These are phyloP conservation scores for Polyodon spathula DNA, from an alignment of 2,113 vertebrate genomes.

Conservation along the genomic window DNA sequence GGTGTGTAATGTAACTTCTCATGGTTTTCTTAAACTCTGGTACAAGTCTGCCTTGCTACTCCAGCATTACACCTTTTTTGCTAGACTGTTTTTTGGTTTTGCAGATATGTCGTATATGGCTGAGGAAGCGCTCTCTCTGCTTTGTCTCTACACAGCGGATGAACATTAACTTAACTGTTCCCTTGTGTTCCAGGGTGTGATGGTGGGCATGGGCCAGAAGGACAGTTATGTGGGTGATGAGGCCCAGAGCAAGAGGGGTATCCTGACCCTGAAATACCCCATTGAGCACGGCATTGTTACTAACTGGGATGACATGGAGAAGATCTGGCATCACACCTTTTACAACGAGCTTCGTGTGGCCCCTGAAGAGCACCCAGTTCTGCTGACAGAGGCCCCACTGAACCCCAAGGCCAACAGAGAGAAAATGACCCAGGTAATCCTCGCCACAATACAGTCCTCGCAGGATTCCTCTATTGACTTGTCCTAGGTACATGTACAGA, in stretches of 20 bases:
- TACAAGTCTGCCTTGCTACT: too few species aligned
- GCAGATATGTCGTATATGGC: too few species aligned
- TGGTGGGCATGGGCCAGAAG: conserved; percentile 73
- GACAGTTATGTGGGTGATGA: conserved; percentile 66
- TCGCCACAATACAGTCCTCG: too few species aligned
- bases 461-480: too few species aligned
- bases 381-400: conserved; percentile 67
- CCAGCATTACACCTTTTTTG: too few species aligned
- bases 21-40: too few species aligned
- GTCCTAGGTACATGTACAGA: too few species aligned
- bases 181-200: conserved; percentile 45
- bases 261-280: conserved; percentile 66
- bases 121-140: too few species aligned
- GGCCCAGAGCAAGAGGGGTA: conserved; percentile 67
- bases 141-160: too few species aligned
- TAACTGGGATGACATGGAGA: conserved; percentile 74
- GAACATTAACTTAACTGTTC: too few species aligned
- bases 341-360: conserved; percentile 64
- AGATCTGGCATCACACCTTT: conserved; percentile 55
- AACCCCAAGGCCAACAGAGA: conserved; percentile 73
- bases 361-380: conserved; percentile 65
- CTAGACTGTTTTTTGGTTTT: too few species aligned
- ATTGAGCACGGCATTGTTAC: conserved; percentile 68
- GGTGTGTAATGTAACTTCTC: too few species aligned
- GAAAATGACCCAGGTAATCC: conserved; percentile 69